These are phyloP conservation scores for Bombus pascuorum DNA, from an alignment of 1,140 invertebrate genomes.

Conservation along the genomic window DNA sequence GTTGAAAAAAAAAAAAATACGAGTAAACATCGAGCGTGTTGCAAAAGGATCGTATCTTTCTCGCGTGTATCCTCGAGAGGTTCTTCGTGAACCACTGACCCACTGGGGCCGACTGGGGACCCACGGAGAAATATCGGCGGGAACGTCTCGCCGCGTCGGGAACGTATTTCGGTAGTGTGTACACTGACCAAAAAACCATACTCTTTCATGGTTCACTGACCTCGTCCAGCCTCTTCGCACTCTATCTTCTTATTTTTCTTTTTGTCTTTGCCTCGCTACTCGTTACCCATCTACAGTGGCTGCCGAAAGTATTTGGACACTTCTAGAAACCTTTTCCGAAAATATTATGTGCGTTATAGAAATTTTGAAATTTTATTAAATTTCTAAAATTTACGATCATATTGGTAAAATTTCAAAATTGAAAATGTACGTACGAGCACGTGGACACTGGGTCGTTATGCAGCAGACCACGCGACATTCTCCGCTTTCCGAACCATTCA, in stretches of 20 bases:
- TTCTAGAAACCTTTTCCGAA: not conserved
- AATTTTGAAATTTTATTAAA: not conserved
- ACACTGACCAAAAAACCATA: conserved; percentile 72
- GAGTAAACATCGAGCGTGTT: not conserved
- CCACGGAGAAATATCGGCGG: conserved; percentile 67
- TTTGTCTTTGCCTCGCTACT: conserved; percentile 25
- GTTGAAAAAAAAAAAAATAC: not conserved
- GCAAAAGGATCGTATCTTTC: not conserved
- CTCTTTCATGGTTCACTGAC: conserved; percentile 72
- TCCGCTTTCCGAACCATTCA: conserved; percentile 47
- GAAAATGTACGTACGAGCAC: conserved; percentile 58
- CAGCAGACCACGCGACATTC: conserved; percentile 69
- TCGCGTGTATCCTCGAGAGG: not conserved
- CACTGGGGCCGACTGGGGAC: conserved; percentile 72
- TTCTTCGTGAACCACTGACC: conserved; percentile 78
- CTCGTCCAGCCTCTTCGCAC: conserved; percentile 43
- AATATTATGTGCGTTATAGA: not conserved
- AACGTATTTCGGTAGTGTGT: conserved; percentile 77
- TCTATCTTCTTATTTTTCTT: conserved; percentile 23
- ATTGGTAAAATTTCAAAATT: not conserved
- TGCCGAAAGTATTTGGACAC: not conserved
- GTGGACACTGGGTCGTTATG: conserved; percentile 75
- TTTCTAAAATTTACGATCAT: not conserved
- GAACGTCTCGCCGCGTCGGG: conserved; percentile 47
- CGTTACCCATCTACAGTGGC: conserved; percentile 33